phyloP scores from a whole-genome alignment of 2,113 vertebrate species.

The Podilymbus podiceps region DNA sequence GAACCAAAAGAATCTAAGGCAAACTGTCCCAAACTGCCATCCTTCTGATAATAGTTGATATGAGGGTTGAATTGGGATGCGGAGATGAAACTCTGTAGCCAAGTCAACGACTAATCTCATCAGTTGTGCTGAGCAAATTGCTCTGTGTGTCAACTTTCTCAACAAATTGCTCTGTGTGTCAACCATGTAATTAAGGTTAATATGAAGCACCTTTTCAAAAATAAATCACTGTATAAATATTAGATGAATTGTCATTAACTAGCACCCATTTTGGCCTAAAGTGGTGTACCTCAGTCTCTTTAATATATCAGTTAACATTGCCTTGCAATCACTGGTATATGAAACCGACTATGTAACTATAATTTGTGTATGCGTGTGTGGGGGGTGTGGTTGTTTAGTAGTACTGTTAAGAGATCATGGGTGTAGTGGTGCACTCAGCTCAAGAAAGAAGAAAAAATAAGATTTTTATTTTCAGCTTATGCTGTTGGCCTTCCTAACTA shows the following conservation, averaged over 20 bases:
- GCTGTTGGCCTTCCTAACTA: neutral
- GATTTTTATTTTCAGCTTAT: neutral
- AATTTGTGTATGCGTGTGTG: neutral
- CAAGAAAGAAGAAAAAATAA: neutral
- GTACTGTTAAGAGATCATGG: neutral
- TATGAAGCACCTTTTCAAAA: neutral
- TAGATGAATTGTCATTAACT: neutral
- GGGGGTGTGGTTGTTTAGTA: neutral
- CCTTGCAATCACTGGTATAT: neutral
- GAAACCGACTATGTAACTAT: neutral
- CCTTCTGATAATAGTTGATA: neutral
- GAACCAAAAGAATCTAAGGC: neutral
- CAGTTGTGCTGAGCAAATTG: neutral
- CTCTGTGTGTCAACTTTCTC: neutral
- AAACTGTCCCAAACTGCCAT: neutral
- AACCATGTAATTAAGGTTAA: neutral
- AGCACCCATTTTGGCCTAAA: neutral
- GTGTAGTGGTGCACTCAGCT: neutral
- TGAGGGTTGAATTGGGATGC: neutral
- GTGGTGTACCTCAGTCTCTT: neutral
- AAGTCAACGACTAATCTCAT: neutral
- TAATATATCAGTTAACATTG: neutral
- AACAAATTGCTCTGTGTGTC: too few relatives aligned
- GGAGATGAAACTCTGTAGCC: neutral
- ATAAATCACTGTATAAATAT: neutral